phyloP scores from a whole-genome alignment of 92 coral and sea anemone species.

The Epizoanthus rinbou region DNA sequence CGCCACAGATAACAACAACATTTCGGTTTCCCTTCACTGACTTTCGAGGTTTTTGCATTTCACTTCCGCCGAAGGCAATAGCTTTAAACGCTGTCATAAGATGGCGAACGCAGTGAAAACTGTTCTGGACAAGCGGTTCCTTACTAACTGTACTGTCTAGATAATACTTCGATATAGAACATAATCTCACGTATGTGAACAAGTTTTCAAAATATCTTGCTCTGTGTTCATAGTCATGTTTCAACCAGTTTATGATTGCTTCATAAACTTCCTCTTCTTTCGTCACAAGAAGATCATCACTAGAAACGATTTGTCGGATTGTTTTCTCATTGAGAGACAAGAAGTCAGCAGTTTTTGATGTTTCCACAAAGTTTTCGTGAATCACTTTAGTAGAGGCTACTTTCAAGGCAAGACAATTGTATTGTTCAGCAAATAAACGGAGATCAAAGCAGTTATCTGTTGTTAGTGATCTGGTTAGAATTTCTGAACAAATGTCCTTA shows the following conservation, averaged over 20 bases:
- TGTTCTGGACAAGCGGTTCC: conserved; percentile 2
- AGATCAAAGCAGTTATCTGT: conserved; percentile 77
- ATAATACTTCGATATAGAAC: conserved; percentile 22
- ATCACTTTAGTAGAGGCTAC: conserved; percentile 67
- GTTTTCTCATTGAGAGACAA: conserved; percentile 58
- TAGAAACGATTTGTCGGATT: conserved; percentile 64
- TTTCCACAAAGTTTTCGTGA: conserved; percentile 70
- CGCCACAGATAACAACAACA: conserved; percentile 14
- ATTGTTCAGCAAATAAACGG: conserved; percentile 84
- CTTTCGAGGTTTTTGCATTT: conserved; percentile 7
- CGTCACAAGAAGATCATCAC: conserved; percentile 76
- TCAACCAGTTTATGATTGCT: conserved; percentile 45
- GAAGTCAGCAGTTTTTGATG: conserved; percentile 78
- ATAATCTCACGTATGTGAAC: conserved; percentile 25
- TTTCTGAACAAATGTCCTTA: conserved; percentile 71
- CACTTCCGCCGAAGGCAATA: conserved; percentile 24
- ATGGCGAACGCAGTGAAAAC: conserved; percentile 12
- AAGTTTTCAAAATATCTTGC: conserved; percentile 45
- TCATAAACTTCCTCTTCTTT: conserved; percentile 45
- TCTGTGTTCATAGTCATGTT: conserved; percentile 17
- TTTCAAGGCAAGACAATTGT: conserved; percentile 69
- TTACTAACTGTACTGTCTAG: conserved; percentile 7
- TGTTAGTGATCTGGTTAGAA: conserved; percentile 61
- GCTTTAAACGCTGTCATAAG: conserved; percentile 21
- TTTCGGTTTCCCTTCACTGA: conserved; percentile 5